A percentile compares a stretch with the other conserved stretches of the same genome.
phyloP scores from a whole-genome alignment of 2,888 invertebrate genomes.

The Calameuta filiformis region DNA sequence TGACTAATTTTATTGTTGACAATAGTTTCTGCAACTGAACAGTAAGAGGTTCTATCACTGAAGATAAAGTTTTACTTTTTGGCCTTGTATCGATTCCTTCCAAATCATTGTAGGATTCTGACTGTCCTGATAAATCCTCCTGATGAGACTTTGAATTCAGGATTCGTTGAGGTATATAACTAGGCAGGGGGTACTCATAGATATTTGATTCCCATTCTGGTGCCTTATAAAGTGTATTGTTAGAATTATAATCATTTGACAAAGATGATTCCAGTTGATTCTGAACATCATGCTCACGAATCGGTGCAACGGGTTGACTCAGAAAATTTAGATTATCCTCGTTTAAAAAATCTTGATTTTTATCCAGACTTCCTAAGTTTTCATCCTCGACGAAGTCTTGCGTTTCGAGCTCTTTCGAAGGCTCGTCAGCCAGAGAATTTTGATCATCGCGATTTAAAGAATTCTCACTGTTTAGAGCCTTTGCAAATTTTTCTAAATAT shows the following conservation, averaged over 20 bases:
- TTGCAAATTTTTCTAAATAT: slow-evolving; percentile 33
- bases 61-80: slow-evolving; percentile 30
- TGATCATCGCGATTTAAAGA: slow-evolving; percentile 6
- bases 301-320: background rate
- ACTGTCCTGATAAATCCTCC: background rate
- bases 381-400: background rate
- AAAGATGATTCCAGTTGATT: background rate
- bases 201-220: slow-evolving; percentile 17
- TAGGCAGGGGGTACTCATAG: slow-evolving; percentile 29
- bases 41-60: slow-evolving; percentile 39
- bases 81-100: background rate
- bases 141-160: slow-evolving; percentile 13
- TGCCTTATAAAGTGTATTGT: background rate
- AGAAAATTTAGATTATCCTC: background rate
- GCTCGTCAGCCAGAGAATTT: slow-evolving; percentile 8
- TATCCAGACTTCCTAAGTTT: background rate
- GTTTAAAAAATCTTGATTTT: background rate
- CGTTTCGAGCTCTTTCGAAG: background rate
- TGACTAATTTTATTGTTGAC: slow-evolving; percentile 37
- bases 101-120: background rate
- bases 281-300: background rate
- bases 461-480: slow-evolving; percentile 15
- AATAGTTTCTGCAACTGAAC: slow-evolving; percentile 37
- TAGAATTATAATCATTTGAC: background rate
- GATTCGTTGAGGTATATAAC: slow-evolving; percentile 27